A percentile compares a stretch with the other conserved stretches of the same genome.
These are phyloP conservation scores for Neosilurus mollespiculum DNA, from an alignment of 2,797 vertebrate species.

Conservation along the genomic window DNA sequence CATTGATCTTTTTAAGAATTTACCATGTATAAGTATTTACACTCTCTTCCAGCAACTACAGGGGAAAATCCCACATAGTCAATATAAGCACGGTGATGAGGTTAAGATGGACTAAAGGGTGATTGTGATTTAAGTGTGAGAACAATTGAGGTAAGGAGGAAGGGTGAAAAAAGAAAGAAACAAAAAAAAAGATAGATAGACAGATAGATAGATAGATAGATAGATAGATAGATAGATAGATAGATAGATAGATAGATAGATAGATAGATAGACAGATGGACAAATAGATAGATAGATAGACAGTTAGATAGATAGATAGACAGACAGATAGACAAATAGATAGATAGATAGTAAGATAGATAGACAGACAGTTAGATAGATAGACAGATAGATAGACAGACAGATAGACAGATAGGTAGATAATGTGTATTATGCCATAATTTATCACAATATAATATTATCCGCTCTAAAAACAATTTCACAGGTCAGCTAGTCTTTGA, in stretches of 20 bases:
- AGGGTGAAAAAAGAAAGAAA: not conserved
- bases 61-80: conserved; percentile 15
- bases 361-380: too few species aligned
- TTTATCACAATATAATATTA: not conserved
- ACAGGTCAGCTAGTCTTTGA: not conserved
- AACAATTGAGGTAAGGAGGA: not conserved
- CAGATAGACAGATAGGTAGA: too few species aligned
- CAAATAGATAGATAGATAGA: too few species aligned
- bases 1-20: not conserved
- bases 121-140: conserved; percentile 28
- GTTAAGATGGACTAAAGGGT: conserved; percentile 21
- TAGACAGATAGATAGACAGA: too few species aligned
- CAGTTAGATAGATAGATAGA: too few species aligned
- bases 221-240: not conserved
- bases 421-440: not conserved
- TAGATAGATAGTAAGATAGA: too few species aligned
- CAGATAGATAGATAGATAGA: conserved; percentile 2
- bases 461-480: not conserved
- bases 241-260: conserved; percentile 35
- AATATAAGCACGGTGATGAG: conserved; percentile 31
- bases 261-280: too few species aligned
- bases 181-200: not conserved
- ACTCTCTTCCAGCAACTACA: not conserved
- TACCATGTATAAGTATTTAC: not conserved
- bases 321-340: too few species aligned